These are phyloP conservation scores for Furcifer pardalis DNA, from an alignment of 2,797 vertebrate genomes.

Conservation along the genomic window DNA sequence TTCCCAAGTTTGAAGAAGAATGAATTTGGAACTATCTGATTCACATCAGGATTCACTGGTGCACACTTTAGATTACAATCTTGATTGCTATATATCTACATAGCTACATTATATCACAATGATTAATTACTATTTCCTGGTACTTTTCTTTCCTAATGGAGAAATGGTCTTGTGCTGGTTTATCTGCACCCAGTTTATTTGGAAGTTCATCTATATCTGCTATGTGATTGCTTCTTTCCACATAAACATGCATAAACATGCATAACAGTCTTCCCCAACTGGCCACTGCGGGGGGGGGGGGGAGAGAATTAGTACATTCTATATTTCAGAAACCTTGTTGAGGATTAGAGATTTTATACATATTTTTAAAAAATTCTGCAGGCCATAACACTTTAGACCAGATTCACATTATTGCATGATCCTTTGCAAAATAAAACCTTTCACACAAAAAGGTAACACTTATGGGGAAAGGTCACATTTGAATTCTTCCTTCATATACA, in stretches of 20 bases:
- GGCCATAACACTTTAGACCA: background rate
- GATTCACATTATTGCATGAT: background rate
- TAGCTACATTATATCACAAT: too few relatives aligned
- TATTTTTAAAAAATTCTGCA: too few relatives aligned
- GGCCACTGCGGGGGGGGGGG: background rate
- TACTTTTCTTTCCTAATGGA: background rate
- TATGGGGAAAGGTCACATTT: too few relatives aligned
- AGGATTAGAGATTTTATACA: background rate
- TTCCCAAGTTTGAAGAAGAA: background rate
- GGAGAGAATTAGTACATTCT: background rate
- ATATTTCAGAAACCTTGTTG: background rate
- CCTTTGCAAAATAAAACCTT: background rate
- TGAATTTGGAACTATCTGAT: background rate
- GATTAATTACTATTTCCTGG: background rate
- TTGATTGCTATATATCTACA: background rate
- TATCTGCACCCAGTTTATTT: background rate
- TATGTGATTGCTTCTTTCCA: background rate
- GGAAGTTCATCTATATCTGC: background rate
- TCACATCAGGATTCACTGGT: background rate
- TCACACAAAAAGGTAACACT: background rate
- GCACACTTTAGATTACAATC: background rate
- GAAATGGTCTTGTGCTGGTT: background rate
- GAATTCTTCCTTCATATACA: too few relatives aligned
- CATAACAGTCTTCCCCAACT: background rate
- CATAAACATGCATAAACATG: background rate